Evolutionary conservation across 2,888 invertebrate species (phyloP), one percentile per base, ranked within the genome.

Genomic region (Itoplectis maculator): DNA sequence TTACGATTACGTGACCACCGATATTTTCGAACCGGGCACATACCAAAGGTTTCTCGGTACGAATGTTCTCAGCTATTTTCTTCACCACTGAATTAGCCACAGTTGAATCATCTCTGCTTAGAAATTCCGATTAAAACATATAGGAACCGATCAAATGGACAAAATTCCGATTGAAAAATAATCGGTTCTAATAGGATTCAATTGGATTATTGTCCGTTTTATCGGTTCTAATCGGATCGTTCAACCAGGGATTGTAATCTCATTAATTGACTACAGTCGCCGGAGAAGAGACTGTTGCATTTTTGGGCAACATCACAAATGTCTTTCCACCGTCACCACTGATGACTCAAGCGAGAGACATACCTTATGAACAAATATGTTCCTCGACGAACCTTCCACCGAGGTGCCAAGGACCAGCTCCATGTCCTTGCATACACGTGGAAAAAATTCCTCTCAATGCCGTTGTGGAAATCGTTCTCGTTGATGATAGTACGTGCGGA

Each of bases 401-500:
- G 2, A 69, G 65, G n/a, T 88, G 88, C 61, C 35, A 18, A 0
- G 15, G 65, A 2, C 18, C n/a, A 2, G n/a, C 9, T 8, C 45
- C 92, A 86, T 94, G 94, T 88, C 93, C 93, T 87, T 95, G 94
- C 88, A 91, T 93, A 0, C 94, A 94, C 88, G 91, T 93, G 80
- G 93, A 94, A 11, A 61, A 97, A 90, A 96, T 98, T 83, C 96
- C 96, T 35, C 93, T 97, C 15, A 96, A 97, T 90, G 96, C 97
- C 79, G 94, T 97, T 65, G 97, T 98, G n/a, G 98, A 98, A 94
- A 94, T 98, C 76, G 96, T 98, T 86, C 93, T 98, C 63, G 96
- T 97, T 88, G 97, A 98, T 93, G 96, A 96, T 96, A 96, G 97
- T 97, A 68, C 8, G 15, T 20, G n/a, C 3, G 15, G 0, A 69